phyloP scores from a whole-genome alignment of 2,113 vertebrate genomes.

The Ifrita kowaldi region DNA sequence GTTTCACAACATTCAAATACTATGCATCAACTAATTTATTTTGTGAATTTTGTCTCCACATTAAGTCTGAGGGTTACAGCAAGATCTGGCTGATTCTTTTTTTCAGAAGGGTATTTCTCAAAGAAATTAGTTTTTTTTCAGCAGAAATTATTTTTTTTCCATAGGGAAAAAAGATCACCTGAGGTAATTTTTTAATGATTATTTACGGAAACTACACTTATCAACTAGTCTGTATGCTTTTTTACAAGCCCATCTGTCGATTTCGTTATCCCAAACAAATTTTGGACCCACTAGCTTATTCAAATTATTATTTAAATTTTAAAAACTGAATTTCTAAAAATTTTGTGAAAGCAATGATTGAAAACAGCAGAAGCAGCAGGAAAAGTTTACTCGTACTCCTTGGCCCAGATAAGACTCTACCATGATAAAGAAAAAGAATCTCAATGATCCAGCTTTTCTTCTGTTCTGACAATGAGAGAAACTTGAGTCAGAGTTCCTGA shows the following conservation, averaged over 20 bases:
- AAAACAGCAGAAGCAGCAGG: background rate
- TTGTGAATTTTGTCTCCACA: background rate
- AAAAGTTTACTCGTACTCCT: background rate
- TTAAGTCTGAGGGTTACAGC: background rate
- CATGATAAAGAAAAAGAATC: background rate
- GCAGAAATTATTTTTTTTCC: background rate
- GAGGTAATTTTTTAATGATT: background rate
- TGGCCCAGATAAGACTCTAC: background rate
- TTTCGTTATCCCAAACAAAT: background rate
- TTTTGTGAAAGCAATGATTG: background rate
- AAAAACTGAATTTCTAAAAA: background rate
- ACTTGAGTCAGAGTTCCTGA: background rate
- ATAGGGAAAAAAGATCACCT: background rate
- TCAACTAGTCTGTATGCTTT: background rate
- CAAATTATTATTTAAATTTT: background rate
- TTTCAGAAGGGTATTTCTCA: accelerated
- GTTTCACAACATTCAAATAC: background rate
- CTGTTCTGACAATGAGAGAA: background rate
- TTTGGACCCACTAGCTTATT: background rate
- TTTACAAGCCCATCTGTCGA: background rate
- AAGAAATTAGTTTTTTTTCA: background rate
- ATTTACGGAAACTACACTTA: background rate
- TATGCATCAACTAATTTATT: background rate
- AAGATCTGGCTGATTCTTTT: background rate
- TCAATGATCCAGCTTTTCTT: background rate